Base-by-base conservation (phyloP, 37 sponge, comb jelly and placozoan species). In the Oscarella lobularis region DNA sequence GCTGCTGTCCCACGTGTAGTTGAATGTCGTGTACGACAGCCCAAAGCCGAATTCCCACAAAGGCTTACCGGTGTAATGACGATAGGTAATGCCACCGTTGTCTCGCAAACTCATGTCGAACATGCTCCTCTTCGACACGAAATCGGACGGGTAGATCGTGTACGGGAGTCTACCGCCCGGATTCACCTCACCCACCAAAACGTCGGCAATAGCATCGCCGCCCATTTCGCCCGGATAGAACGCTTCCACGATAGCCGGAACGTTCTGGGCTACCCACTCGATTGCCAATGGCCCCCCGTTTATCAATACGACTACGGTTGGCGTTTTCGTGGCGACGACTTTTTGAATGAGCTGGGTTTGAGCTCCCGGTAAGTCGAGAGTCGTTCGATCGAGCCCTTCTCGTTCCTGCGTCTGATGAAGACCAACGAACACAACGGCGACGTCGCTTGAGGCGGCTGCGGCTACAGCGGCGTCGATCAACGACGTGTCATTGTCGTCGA, bases 211-310 rank as follows among this genome's bases (percentile, higher is more conserved):
- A 27, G 87, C 87, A 1, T 38, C 54, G 1, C 84, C 87, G 1
- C 87, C 87, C 32, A 79, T 37, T 35, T 84, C 80, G 37, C 87
- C 87, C 33, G 84, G 84, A 66, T 87, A 87, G 77, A 83, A 87
- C 37, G 84, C 87, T 40, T 87, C 87, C 33, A 87, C 39, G 20
- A 83, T 71, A 27, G 79, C 84, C 2, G 71, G 31, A 2, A 83
- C 74, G 66, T 72, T 76, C 27, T 20, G n/a, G 38, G 35, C 67
- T 14, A 83, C 32, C 20, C 38, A 5, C 3, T 73, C 39, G 29
- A 80, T 38, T 39, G 81, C 83, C 1, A 87, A 33, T 20, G 87
- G 87, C 6, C 87, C 87, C 1, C 87, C 87, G 67, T 87, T 87
- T 37, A 87, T 35, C 33, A 87, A 38, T 0, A 87, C 87, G 6